Percentiles rank a stretch among this genome's conserved stretches.
Conservation (phyloP, 2,113 vertebrate genomes). For the Ciconia boyciana region DNA sequence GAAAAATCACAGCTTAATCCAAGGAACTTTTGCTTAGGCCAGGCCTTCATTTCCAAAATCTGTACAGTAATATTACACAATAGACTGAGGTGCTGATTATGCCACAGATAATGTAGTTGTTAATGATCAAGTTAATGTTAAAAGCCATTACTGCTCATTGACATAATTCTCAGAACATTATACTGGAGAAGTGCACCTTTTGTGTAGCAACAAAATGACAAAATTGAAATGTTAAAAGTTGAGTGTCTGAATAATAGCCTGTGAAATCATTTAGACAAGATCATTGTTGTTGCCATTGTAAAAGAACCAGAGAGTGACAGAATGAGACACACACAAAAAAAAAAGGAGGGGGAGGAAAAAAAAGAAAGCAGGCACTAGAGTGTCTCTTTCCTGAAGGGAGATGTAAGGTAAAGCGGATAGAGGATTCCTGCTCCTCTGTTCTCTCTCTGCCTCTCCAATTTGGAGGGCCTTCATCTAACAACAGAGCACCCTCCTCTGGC, state of each 20-base stretch:
- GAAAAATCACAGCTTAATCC: background rate
- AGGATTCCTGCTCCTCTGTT: slow-evolving; percentile 42
- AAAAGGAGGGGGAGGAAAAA: background rate
- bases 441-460: slow-evolving; percentile 16
- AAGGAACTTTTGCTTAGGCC: slow-evolving; percentile 6
- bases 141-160: slow-evolving; percentile 80
- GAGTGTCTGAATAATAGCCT: slow-evolving; percentile 82
- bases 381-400: slow-evolving; percentile 54
- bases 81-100: slow-evolving; percentile 76
- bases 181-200: slow-evolving; percentile 79
- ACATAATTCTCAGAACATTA: slow-evolving; percentile 81
- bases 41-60: slow-evolving; percentile 59
- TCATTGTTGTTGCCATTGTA: slow-evolving; percentile 76
- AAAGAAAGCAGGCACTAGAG: slow-evolving; percentile 3
- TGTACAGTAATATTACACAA: slow-evolving; percentile 63
- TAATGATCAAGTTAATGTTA: slow-evolving; percentile 83
- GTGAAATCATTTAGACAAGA: slow-evolving; percentile 84
- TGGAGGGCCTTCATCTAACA: slow-evolving; percentile 70
- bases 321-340: slow-evolving; percentile 56
- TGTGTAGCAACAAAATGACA: slow-evolving; percentile 81
- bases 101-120: slow-evolving; percentile 77
- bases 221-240: slow-evolving; percentile 84
- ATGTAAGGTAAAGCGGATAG: slow-evolving; percentile 52
- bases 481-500: slow-evolving; percentile 84
- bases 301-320: slow-evolving; percentile 75